Conservation (phyloP, 2,113 vertebrate genomes). For the Tautogolabrus adspersus region DNA sequence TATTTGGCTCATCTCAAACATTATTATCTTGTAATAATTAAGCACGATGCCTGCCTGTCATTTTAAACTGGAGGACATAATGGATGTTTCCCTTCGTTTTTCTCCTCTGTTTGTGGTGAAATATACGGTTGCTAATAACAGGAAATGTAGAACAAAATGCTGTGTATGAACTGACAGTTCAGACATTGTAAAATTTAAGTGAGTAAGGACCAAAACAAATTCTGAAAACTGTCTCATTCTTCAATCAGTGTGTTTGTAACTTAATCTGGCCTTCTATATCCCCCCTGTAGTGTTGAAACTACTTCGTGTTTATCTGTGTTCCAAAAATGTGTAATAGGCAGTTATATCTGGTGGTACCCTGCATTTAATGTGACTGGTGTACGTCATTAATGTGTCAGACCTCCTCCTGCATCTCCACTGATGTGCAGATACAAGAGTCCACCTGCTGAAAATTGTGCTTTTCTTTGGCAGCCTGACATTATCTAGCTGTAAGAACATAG, state of each 20-base stretch:
- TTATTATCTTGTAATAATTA: too few relatives aligned
- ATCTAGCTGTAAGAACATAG: neutral
- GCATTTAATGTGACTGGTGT: neutral
- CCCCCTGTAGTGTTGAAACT: neutral
- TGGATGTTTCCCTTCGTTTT: neutral
- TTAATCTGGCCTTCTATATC: too few relatives aligned
- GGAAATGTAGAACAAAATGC: neutral
- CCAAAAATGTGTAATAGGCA: neutral
- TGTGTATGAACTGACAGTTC: too few relatives aligned
- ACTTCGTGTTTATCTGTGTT: neutral
- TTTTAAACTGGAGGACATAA: too few relatives aligned
- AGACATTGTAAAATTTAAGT: too few relatives aligned
- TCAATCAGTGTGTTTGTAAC: too few relatives aligned
- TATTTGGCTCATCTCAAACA: neutral
- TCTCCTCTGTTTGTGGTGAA: neutral
- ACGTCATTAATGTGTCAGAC: neutral
- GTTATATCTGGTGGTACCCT: too few relatives aligned
- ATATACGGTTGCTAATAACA: neutral
- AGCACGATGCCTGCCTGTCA: too few relatives aligned
- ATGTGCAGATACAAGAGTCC: conserved; percentile 1
- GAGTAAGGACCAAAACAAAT: too few relatives aligned
- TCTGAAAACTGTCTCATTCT: too few relatives aligned
- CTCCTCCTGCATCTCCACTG: neutral
- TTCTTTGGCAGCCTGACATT: neutral
- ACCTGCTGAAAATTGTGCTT: conserved; percentile 8